A percentile compares a stretch with the other conserved stretches of the same genome.
Conservation (phyloP, 1,140 invertebrate genomes). For the Lycorma delicatula region DNA sequence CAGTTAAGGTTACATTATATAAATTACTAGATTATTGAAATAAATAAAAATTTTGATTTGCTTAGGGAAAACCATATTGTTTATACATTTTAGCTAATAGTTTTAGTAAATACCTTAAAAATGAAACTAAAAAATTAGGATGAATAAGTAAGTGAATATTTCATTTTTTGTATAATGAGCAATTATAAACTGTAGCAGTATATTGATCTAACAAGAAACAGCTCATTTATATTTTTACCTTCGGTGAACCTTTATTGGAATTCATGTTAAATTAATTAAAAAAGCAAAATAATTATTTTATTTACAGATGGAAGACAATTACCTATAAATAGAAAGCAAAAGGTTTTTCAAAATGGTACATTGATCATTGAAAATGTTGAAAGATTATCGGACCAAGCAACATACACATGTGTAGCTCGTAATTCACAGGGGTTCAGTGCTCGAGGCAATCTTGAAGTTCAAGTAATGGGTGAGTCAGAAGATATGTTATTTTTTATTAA, state of each 20-base stretch:
- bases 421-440: conserved; percentile 84
- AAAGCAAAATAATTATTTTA: background rate
- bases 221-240: too few species aligned
- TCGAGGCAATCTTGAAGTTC: conserved; percentile 77
- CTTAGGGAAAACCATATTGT: too few species aligned
- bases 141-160: too few species aligned
- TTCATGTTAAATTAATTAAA: background rate
- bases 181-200: too few species aligned
- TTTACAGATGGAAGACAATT: conserved; percentile 56
- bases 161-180: too few species aligned
- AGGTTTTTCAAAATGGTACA: conserved; percentile 88
- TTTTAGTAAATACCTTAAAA: too few species aligned
- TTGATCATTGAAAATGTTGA: conserved; percentile 91
- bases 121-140: too few species aligned
- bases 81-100: too few species aligned
- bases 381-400: conserved; percentile 82
- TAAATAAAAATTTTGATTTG: too few species aligned
- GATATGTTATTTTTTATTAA: background rate
- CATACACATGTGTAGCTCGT: conserved; percentile 87
- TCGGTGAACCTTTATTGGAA: background rate
- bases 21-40: too few species aligned
- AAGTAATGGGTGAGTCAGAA: conserved; percentile 84
- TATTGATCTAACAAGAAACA: too few species aligned
- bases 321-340: conserved; percentile 91
- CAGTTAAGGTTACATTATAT: too few species aligned